Evolutionary conservation across 2,113 vertebrate species (phyloP), one percentile per base, ranked within the genome.

Genomic region (Burhinus bistriatus): DNA sequence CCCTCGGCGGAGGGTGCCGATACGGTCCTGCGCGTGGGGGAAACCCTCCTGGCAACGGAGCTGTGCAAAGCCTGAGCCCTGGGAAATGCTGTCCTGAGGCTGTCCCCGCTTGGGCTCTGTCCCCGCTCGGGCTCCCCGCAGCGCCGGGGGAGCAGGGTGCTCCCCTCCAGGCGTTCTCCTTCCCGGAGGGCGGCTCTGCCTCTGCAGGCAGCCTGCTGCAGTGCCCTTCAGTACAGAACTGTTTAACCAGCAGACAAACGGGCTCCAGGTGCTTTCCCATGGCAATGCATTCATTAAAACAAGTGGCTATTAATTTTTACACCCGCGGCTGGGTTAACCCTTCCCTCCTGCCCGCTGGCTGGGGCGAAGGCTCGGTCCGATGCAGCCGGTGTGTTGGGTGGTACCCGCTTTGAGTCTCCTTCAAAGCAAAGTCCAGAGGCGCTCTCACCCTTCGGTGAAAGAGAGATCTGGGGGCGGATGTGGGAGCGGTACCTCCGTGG

Each of bases 351-450:
- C 6, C n/a, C 4, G 15, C 54, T 11, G 34, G 15, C 54, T 11
- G 34, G 34, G 57, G 22, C 26, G 22, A 45, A 25, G 23, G 27
- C 73, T 77, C 6, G 1, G 32, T 18, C 42, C 6, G 3, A 8
- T 12, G 51, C 58, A 54, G 40, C 61, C 12, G 32, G 22, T 18
- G 55, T 7, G 47, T 44, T 78, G 40, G 70, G 54, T 22, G 72
- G 19, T 4, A 13, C 5, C 83, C 68, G 70, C 54, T 32, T 26
- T 29, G 47, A 68, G 54, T 12, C 6, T 27, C 40, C 42, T 18
- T 21, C 40, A 42, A 8, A 1, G 1, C 16, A n/a, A 11, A 5
- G 32, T 2, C 22, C 75, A 0, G 1, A 30, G 23, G 10, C 9
- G 16, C 47, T 16, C 26, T 30, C 44, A 21, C 1, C 5, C 59